phyloP scores from a whole-genome alignment of 2,888 invertebrate species.

The Drosophila meridiana region DNA sequence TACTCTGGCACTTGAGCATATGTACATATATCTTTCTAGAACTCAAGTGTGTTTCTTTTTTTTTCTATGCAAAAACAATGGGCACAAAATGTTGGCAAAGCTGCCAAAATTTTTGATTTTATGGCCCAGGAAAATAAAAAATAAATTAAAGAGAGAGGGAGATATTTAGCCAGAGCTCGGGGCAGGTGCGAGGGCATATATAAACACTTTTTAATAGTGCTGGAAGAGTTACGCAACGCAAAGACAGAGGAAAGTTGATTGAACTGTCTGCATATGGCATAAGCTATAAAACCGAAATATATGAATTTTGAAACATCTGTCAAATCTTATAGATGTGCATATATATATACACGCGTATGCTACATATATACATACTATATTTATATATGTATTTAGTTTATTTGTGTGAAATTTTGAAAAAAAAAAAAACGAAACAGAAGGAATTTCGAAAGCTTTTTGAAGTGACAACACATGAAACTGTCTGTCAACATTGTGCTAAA shows the following conservation, averaged over 20 bases:
- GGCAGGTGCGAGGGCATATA: not conserved
- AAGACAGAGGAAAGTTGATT: constrained; percentile 20
- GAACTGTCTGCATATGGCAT: constrained; percentile 24
- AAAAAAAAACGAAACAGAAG: not conserved
- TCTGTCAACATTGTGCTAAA: constrained; percentile 36
- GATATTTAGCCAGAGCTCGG: not conserved
- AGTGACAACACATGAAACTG: constrained; percentile 34
- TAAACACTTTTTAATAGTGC: not conserved
- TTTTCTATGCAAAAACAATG: constrained; percentile 43
- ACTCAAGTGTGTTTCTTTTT: constrained; percentile 2
- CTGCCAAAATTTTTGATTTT: constrained; percentile 40
- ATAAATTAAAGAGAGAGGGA: not conserved
- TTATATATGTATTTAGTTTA: not conserved
- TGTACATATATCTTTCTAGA: not conserved
- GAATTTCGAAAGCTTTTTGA: constrained; percentile 30
- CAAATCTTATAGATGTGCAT: constrained; percentile 13
- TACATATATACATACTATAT: not conserved
- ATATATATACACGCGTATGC: not conserved
- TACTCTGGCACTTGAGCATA: not conserved
- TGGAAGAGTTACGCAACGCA: constrained; percentile 18
- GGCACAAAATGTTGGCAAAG: constrained; percentile 48
- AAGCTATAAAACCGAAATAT: not conserved
- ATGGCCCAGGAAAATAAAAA: not conserved
- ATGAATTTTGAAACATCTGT: constrained; percentile 30
- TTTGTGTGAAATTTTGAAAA: constrained; percentile 13